These are phyloP conservation scores for Papilio polytes DNA, from an alignment of 1,140 invertebrate species.

Conservation along the genomic window DNA sequence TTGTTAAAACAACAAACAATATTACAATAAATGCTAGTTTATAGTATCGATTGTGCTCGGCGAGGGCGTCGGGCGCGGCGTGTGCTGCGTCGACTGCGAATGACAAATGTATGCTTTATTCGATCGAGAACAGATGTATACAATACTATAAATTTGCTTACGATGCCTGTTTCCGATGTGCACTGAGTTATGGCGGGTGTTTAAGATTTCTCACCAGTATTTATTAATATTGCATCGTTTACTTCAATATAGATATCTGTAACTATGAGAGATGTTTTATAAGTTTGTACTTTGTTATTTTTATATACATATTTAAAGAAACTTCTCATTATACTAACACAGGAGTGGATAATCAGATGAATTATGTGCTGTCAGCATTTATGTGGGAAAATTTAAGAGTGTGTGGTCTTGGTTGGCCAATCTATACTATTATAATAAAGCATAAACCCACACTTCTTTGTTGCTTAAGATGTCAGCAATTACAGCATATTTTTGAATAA, in stretches of 20 bases:
- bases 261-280: background rate
- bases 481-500: too few relatives aligned
- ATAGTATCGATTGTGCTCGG: background rate
- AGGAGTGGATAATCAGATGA: background rate
- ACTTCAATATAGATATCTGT: background rate
- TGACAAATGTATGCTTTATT: constrained; percentile 37
- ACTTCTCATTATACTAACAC: background rate
- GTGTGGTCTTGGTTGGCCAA: too few relatives aligned
- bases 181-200: constrained; percentile 11
- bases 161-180: constrained; percentile 33
- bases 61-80: background rate
- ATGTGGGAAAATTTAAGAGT: too few relatives aligned
- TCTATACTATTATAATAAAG: too few relatives aligned
- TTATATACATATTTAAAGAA: background rate
- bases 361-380: too few relatives aligned
- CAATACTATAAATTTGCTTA: constrained; percentile 32
- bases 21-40: background rate
- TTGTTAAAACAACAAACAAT: constrained; percentile 10
- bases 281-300: background rate
- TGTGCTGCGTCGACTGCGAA: constrained; percentile 6
- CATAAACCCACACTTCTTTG: too few relatives aligned
- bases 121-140: constrained; percentile 34
- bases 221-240: constrained; percentile 17
- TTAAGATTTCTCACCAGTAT: constrained; percentile 36
- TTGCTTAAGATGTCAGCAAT: too few relatives aligned